These are phyloP conservation scores for Zaprionus kolodkinae DNA, from an alignment of 1,140 invertebrate species.

Conservation along the genomic window DNA sequence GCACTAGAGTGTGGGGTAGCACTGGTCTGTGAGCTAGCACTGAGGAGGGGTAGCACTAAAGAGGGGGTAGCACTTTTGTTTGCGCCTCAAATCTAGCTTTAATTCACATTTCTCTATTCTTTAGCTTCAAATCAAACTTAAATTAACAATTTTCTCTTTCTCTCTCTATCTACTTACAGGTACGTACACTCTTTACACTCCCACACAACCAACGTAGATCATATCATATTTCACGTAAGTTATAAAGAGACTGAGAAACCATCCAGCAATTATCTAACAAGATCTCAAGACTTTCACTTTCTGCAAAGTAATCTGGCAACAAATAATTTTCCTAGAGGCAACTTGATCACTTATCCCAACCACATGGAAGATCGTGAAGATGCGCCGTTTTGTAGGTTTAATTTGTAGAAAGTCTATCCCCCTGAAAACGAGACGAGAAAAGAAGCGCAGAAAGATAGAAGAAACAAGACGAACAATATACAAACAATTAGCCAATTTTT, in stretches of 20 bases:
- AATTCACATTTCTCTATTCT: not conserved
- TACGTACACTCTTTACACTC: constrained; percentile 29
- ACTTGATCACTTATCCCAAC: not conserved
- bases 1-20: not conserved
- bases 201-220: not conserved
- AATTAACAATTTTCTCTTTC: not conserved
- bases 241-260: not conserved
- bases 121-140: not conserved
- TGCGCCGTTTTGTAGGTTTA: constrained; percentile 56
- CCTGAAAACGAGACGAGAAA: not conserved
- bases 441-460: not conserved
- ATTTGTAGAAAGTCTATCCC: constrained; percentile 66
- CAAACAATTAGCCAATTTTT: constrained; percentile 71
- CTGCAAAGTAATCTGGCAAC: not conserved
- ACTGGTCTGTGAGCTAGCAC: too few relatives aligned
- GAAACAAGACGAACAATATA: constrained; percentile 53
- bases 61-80: not conserved
- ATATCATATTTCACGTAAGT: constrained; percentile 27
- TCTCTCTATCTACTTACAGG: constrained; percentile 27
- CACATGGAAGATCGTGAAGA: constrained; percentile 38
- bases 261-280: constrained; percentile 29
- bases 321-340: not conserved
- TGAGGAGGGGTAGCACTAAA: not conserved
- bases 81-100: not conserved
- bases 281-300: constrained; percentile 46